Base-by-base conservation (phyloP, 2,797 vertebrate species). In the Neosilurus mollespiculum region DNA sequence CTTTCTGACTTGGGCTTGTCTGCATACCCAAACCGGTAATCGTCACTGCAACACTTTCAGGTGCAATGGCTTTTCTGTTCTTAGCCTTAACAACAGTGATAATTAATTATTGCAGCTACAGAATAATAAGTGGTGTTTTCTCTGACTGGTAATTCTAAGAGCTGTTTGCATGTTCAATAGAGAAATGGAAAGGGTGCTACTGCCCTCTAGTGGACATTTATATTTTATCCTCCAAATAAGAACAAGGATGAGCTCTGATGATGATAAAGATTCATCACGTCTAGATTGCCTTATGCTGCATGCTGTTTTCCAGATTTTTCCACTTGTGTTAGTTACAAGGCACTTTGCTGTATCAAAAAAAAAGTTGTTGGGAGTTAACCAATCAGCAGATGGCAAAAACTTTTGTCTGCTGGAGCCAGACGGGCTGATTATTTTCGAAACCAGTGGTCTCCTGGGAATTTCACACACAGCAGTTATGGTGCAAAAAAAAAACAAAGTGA, bases 131-230 rank as follows among this genome's bases (percentile, higher is more conserved):
- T 37, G 56, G 43, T 20, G 54, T 59, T 37, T n/a, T 6, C 11
- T 62, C 56, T n/a, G 11, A 22, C 2, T 15, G 16, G 24, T 59
- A 24, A 26, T 4, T 78, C 59, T 16, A 3, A 37, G 10, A 61
- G 11, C 8, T 9, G 20, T 26, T 30, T 1, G 1, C 16, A 15
- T 22, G 18, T 75, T 75, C 71, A 30, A 4, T 18, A 24, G 9
- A 15, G 37, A 62, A 78, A 24, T 14, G 2, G 10, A 76, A 76
- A 76, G 54, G 20, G 34, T 51, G 59, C 37, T 64, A 78, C 76
- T 78, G 76, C 76, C 76, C 76, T 64, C 76, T 78, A 78, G 2
- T 51, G 76, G 76, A 26, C 59, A 62, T 49, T 78, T 64, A 5
- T 20, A 9, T 61, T n/a, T 61, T 9, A n/a, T n/a, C n/a, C n/a